Base-by-base conservation (phyloP, 2,797 vertebrate genomes). In the Centropyge bicolor region DNA sequence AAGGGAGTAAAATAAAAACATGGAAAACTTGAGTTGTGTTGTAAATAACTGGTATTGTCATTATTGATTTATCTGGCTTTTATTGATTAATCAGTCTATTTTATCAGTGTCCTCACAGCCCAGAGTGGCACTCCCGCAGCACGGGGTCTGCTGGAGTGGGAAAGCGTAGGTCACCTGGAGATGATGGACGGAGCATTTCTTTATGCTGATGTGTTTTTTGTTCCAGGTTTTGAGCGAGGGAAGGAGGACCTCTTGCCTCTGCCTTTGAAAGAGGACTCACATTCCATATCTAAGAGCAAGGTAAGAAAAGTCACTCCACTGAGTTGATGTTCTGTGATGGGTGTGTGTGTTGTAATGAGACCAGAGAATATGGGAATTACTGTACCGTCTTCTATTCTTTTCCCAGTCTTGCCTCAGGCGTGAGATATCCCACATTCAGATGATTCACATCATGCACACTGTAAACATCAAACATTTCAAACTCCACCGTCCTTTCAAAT, bases 211-310 rank as follows among this genome's bases (percentile, higher is more conserved):
- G 12, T 51, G 41, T 57, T 73, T 82, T 69, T 85, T 84, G 76
- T 89, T 90, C 2, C 93, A 99, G 98, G 98, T 90, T 98, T 98
- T 79, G 98, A 99, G 76, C 95, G 96, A 92, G 97, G 96, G 66
- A 99, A 97, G 88, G 98, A 99, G 2, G 98, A 99, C 74, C 93
- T 87, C 56, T 87, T 87, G 75, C 82, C 92, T 38, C 94, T 96
- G 86, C 96, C 97, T 94, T 95, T 92, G 81, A 99, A 96, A 94
- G 98, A 99, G 46, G 98, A 99, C 78, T 90, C 96, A 12, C 95
- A 96, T 84, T 97, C 97, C 75, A 99, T 99, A 93, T 98, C 98
- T 64, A 99, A 99, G 93, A 99, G 98, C 96, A 99, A 99, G 96
- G 98, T 99, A 95, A 94, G 83, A 61, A 22, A 8, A 24, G 43